Base-by-base conservation (phyloP, 2,797 vertebrate genomes). In the Tragopan temminckii region DNA sequence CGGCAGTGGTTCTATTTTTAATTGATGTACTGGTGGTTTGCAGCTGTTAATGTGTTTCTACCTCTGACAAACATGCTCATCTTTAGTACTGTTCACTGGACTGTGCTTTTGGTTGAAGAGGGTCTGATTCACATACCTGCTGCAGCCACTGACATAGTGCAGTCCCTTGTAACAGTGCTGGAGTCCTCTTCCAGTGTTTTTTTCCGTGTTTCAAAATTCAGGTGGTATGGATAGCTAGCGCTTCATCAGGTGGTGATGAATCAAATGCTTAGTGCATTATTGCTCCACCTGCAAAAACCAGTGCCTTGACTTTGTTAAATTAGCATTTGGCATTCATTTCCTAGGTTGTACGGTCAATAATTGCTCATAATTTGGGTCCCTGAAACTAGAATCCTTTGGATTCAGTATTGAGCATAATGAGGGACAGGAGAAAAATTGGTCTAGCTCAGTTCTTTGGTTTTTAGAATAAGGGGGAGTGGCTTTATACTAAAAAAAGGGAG, bases 61-160 rank as follows among this genome's bases (percentile, higher is more conserved):
- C 12, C 38, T 55, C 50, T 72, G 52, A 38, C 55, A 59, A 69
- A n/a, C 9, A 62, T 7, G 53, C 7, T 4, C 15, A 38, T 9
- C 45, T 75, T 85, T 38, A 31, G 33, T 2, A 2, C 18, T 33
- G 31, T 25, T 92, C 53, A 11, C 43, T 55, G 24, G 5, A 13
- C 17, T 2, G 0, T 0, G 2, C 11, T n/a, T 63, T 68, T 58
- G 6, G 11, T 9, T 61, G 48, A 36, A 4, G 14, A 29, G 11
- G 18, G 12, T 25, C 57, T 77, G n/a, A 13, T 62, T 53, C 8
- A 4, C 9, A 9, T 19, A 38, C 29, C 38, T 61, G 31, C 48
- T 83, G 46, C 48, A 53, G 31, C 36, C 27, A 17, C 45, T n/a
- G 9, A 5, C 53, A 0, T 3, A 20, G 8, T 36, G 18, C 31